Conservation (phyloP, 2,888 invertebrate species). For the Dasypogon diadema region DNA sequence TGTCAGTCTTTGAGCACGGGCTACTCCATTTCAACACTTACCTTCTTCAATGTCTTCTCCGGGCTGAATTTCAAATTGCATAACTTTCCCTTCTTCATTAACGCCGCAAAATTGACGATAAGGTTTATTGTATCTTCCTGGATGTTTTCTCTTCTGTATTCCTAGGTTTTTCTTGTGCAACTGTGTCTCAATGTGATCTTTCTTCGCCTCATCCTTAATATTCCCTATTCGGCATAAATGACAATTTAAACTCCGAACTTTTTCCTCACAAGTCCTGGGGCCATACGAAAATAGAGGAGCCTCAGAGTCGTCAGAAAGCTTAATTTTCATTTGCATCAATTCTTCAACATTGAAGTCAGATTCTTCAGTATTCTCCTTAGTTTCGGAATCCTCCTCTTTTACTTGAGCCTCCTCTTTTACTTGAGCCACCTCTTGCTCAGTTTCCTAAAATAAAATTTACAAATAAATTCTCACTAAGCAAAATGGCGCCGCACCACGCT, state of each 20-base stretch:
- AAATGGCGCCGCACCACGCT: not conserved
- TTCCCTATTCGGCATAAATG: slow-evolving; percentile 54
- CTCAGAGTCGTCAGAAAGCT: slow-evolving; percentile 51
- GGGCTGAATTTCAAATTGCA: slow-evolving; percentile 53
- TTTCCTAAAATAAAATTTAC: not conserved
- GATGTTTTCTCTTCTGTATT: slow-evolving; percentile 24
- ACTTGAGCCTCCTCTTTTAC: no score
- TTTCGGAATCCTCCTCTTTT: no score
- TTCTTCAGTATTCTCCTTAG: no score
- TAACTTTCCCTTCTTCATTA: slow-evolving; percentile 3
- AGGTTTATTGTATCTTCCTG: slow-evolving; percentile 5
- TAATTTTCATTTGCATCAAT: slow-evolving; percentile 39
- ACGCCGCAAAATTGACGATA: slow-evolving; percentile 24
- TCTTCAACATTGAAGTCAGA: slow-evolving; percentile 7
- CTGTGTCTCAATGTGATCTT: slow-evolving; percentile 46
- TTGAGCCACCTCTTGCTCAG: not conserved
- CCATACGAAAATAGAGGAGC: slow-evolving; percentile 51
- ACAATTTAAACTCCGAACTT: slow-evolving; percentile 54
- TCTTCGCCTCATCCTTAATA: slow-evolving; percentile 44
- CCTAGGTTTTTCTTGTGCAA: slow-evolving; percentile 35
- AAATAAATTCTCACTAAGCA: no score
- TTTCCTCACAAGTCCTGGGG: slow-evolving; percentile 50
- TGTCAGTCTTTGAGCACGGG: no score
- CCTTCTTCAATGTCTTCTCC: slow-evolving; percentile 54
- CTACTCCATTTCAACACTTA: no score